phyloP scores from a whole-genome alignment of 92 coral and sea anemone genomes.

The Parazoanthus atlanticus region DNA sequence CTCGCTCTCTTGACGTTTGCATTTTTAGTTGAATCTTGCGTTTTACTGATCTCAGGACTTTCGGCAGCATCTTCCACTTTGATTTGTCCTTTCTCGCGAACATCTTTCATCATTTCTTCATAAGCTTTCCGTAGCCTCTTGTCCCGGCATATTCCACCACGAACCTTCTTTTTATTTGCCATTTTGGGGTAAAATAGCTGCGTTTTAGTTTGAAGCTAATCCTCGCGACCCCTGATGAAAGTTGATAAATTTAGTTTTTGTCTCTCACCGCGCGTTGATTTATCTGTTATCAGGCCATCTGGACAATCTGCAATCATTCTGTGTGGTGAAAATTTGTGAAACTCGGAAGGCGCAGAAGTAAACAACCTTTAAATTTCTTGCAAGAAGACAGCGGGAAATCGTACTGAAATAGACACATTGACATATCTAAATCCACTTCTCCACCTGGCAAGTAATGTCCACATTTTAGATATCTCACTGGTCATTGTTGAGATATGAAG shows the following conservation, averaged over 20 bases:
- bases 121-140: constrained; percentile 25
- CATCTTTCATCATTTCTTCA: constrained; percentile 19
- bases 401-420: background rate
- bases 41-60: constrained; percentile 15
- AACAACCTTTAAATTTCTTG: background rate
- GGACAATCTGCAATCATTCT: background rate
- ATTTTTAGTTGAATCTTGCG: background rate
- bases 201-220: background rate
- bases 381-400: constrained; percentile 1
- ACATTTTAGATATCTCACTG: no score
- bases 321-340: background rate
- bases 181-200: background rate
- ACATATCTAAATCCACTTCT: background rate
- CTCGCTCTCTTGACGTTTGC: constrained; percentile 24
- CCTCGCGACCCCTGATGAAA: background rate
- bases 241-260: no score
- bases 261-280: background rate
- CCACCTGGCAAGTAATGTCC: background rate
- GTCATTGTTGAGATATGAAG: background rate
- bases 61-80: background rate
- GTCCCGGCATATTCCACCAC: constrained; percentile 1
- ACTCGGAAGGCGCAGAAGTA: background rate
- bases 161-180: constrained; percentile 8
- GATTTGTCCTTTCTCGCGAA: constrained; percentile 30
- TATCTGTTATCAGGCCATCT: background rate